Evolutionary conservation across 2,797 vertebrate genomes (phyloP), one percentile per base, ranked within the genome.

Genomic region (Argentina silus): DNA sequence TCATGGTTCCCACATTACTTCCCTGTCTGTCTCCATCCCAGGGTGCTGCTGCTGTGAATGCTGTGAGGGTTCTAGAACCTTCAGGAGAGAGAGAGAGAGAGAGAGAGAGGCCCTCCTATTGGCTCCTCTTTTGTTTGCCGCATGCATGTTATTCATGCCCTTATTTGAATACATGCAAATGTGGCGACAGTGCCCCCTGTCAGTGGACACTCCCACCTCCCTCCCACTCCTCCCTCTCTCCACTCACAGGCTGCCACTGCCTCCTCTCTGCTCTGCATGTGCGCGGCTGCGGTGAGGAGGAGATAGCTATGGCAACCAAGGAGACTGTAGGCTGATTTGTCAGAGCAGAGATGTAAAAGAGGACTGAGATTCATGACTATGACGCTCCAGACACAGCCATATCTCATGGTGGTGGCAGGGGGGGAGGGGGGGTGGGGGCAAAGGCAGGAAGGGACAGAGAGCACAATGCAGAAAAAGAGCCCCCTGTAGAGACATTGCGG

Each of bases 151-250:
- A 86, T 90, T 90, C 89, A 90, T 81, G 62, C 27, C 53, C 69
- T 83, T 59, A 94, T 94, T 90, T 93, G 84, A 94, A 93, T 93
- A 93, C 90, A 94, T 93, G 93, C 91, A 94, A 93, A 94, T 92
- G 72, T 68, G 76, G 83, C 86, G 78, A 80, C 78, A 84, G 83
- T 86, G 72, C 78, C 82, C 82, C 82, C 27, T 47, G 80, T 87
- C 81, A 88, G 89, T 83, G 84, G 79, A 81, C 78, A 85, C 87
- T 82, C 88, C 85, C 86, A 77, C 83, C 76, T 43, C 73, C 69
- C 6, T 9, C 72, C 69, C 6, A 7, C 72, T 17, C 23, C 64
- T 43, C 36, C 6, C 56, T 15, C 42, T 62, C 81, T 80, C 78
- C 82, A 60, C 43, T 60, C 63, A 76, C 66, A 70, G 85, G 83